phyloP scores from a whole-genome alignment of 2,888 invertebrate species.

The Lithophane socia region DNA sequence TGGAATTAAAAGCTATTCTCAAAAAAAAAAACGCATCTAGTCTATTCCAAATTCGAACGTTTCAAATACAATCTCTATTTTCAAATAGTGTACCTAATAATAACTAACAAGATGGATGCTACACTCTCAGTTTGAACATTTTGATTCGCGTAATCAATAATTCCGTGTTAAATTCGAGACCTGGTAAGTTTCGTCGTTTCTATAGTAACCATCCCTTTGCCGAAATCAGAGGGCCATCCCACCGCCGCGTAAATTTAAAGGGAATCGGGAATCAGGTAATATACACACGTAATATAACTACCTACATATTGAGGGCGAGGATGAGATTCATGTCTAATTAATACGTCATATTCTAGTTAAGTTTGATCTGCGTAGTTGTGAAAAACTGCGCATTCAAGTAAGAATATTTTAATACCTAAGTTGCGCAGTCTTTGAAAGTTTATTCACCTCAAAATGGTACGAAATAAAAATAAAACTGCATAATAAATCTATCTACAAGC shows the following conservation, averaged over 20 bases:
- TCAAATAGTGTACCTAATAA: slow-evolving; percentile 32
- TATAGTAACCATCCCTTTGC: slow-evolving; percentile 85
- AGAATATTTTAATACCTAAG: slow-evolving; percentile 9
- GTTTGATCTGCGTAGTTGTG: neutral
- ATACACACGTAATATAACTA: slow-evolving; percentile 41
- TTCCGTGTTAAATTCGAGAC: slow-evolving; percentile 79
- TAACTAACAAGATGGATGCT: slow-evolving; percentile 55
- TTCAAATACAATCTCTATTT: slow-evolving; percentile 20
- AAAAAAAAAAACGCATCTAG: neutral
- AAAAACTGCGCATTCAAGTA: slow-evolving; percentile 9
- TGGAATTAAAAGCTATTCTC: accelerated
- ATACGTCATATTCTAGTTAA: neutral
- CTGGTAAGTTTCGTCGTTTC: slow-evolving; percentile 76
- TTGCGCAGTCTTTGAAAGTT: neutral
- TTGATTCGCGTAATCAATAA: slow-evolving; percentile 84
- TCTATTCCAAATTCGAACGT: slow-evolving; percentile 1
- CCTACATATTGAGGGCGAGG: slow-evolving; percentile 22
- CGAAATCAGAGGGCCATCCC: slow-evolving; percentile 68
- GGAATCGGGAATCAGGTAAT: slow-evolving; percentile 68
- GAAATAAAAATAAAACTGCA: slow-evolving; percentile 19
- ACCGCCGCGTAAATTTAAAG: slow-evolving; percentile 74
- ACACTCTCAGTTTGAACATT: slow-evolving; percentile 70
- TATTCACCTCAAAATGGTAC: slow-evolving; percentile 4
- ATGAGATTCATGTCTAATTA: slow-evolving; percentile 26
- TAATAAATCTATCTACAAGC: neutral